Evolutionary conservation across 2,797 vertebrate species (phyloP).

Genomic region (Karalla daura): DNA sequence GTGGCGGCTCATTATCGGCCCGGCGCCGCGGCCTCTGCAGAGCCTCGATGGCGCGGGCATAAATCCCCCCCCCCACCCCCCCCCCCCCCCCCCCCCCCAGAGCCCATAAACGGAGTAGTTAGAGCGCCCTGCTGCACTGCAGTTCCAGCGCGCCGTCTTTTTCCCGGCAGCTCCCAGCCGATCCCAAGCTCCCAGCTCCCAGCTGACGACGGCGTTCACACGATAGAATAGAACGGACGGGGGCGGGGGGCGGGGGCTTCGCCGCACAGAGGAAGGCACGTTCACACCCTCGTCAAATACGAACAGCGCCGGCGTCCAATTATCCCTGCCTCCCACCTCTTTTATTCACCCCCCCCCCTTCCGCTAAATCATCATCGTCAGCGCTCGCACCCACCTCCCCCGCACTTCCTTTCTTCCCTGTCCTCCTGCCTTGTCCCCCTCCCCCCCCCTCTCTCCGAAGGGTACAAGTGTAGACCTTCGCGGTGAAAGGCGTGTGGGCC

Average conservation of each 20-base stretch:
- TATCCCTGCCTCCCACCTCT: constrained; percentile 29
- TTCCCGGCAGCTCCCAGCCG: too few relatives aligned
- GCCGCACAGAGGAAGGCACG: too few relatives aligned
- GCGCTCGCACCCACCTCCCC: not conserved
- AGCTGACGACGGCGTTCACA: too few relatives aligned
- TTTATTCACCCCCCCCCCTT: not conserved
- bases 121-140: not conserved
- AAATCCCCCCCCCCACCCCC: not conserved
- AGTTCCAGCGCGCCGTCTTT: too few relatives aligned
- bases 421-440: not conserved
- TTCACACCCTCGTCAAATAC: constrained; percentile 32
- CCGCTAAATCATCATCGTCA: constrained; percentile 9
- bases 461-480: not conserved
- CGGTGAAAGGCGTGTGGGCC: too few relatives aligned
- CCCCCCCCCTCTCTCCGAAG: not conserved
- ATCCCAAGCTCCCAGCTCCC: too few relatives aligned
- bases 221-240: too few relatives aligned
- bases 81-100: not conserved
- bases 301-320: constrained; percentile 37
- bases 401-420: not conserved
- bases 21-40: not conserved
- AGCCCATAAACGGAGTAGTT: not conserved
- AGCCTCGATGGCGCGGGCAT: not conserved
- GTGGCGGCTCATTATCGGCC: constrained; percentile 18
- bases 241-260: too few relatives aligned